Conservation (phyloP, 2,888 invertebrate genomes). For the Pristionchus maxplancki region DNA sequence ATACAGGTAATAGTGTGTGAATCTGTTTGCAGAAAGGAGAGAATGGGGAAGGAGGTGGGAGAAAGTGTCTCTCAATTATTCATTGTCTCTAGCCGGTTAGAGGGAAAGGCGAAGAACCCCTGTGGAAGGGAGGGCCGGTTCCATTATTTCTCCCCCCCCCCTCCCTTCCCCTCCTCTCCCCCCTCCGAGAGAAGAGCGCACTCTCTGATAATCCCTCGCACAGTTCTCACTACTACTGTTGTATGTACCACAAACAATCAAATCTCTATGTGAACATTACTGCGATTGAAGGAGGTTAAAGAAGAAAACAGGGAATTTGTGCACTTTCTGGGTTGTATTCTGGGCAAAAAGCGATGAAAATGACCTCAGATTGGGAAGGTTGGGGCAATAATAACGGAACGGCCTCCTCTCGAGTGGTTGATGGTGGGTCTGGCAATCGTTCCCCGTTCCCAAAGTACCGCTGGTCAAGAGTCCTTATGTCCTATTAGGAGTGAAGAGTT, state of each 20-base stretch:
- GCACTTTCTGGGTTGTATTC: neutral
- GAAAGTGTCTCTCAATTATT: neutral
- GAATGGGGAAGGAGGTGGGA: neutral
- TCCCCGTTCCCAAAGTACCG: neutral
- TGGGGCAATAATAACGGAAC: neutral
- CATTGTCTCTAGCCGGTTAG: neutral
- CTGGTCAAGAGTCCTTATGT: slow-evolving; percentile 21
- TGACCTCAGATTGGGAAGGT: neutral
- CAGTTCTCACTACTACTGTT: neutral
- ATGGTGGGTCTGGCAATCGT: neutral
- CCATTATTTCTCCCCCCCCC: neutral
- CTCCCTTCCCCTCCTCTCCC: neutral
- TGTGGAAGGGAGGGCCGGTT: neutral
- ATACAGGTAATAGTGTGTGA: neutral
- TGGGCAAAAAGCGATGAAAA: neutral
- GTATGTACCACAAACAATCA: neutral
- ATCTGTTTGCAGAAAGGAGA: slow-evolving; percentile 2
- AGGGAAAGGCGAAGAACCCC: neutral
- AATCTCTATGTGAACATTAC: neutral
- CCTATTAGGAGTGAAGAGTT: slow-evolving; percentile 32
- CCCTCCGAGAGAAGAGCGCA: slow-evolving; percentile 23
- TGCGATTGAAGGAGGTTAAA: neutral
- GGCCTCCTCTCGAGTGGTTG: neutral
- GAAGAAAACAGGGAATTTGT: neutral
- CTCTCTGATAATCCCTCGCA: slow-evolving; percentile 1